Evolutionary conservation across 1,140 invertebrate genomes (phyloP), one percentile per base, ranked within the genome.

Genomic region (Brachionus plicatilis): DNA sequence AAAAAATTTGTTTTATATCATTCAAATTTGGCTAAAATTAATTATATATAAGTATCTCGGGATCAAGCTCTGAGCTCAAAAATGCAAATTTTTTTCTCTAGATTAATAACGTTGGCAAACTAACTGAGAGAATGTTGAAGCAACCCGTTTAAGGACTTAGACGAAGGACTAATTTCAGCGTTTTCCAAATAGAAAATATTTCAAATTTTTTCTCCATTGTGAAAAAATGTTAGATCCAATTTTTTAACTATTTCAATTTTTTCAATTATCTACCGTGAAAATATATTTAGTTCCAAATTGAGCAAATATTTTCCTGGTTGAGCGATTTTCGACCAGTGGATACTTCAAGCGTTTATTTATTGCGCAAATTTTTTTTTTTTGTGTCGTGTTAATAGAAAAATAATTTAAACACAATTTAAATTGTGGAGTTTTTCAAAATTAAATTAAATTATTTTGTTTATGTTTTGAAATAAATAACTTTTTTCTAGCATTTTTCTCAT

Each of bases 241-340:
- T 27, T 68, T 37, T 66, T 7, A 17, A 66, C 11, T n/a, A 68
- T 68, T 37, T 29, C 2, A 24, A 14, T 68, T 68, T 68, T 37
- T 41, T 68, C n/a, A 33, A 68, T 33, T 68, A 33, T 41, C 66
- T 33, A 68, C 27, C 27, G 33, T 33, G 33, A 68, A 11, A 68
- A 68, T 12, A 68, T 33, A 68, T 14, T 41, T 37, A 33, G 33
- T 68, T 68, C 33, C 33, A 41, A 72, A 41, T 17, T 7, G 33
- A 68, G 24, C 6, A 45, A 60, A 27, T 60, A 20, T 60, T 72
- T 43, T 43, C 68, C 68, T 72, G 68, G 68, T 41, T 72, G 68
- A 72, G 37, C 17, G 68, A 43, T 72, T 72, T 72, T 41, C 68
- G 68, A 72, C 68, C 68, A 72, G 17, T 43, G 37, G 68, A 72